These are phyloP conservation scores for Drosophila anomelani DNA, from an alignment of 2,888 invertebrate genomes.

Conservation along the genomic window DNA sequence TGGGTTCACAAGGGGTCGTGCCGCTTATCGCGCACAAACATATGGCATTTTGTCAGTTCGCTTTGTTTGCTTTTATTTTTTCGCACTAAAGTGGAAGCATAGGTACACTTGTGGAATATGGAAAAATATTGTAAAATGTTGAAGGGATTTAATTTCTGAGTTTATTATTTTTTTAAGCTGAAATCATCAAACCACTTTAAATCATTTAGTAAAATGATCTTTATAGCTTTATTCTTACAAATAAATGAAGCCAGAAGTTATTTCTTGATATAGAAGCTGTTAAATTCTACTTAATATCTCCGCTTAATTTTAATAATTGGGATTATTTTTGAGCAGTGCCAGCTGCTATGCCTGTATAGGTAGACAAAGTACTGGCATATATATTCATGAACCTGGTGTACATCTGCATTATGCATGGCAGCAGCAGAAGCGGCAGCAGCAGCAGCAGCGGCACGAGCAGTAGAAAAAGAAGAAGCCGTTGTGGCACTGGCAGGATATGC, in stretches of 20 bases:
- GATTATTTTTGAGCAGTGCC: slow-evolving; percentile 20
- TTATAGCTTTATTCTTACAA: background rate
- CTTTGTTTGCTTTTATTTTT: slow-evolving; percentile 37
- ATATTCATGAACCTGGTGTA: slow-evolving; percentile 78
- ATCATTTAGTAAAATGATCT: background rate
- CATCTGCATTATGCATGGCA: slow-evolving; percentile 78
- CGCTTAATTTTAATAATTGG: background rate
- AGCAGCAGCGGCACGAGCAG: slow-evolving; percentile 46
- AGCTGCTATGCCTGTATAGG: slow-evolving; percentile 22
- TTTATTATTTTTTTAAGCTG: background rate
- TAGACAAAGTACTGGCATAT: slow-evolving; percentile 76
- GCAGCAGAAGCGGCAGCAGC: slow-evolving; percentile 63
- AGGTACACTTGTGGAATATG: slow-evolving; percentile 18
- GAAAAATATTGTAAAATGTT: background rate
- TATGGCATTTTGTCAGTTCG: slow-evolving; percentile 76
- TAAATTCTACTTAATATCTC: background rate
- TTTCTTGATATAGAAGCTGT: background rate
- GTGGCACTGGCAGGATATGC: slow-evolving; percentile 71
- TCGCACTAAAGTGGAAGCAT: slow-evolving; percentile 21
- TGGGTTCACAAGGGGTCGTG: slow-evolving; percentile 2
- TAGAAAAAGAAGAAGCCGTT: slow-evolving; percentile 14
- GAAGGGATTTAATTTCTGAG: background rate
- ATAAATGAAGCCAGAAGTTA: too few relatives aligned
- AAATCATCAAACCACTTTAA: background rate
- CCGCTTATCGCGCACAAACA: slow-evolving; percentile 69